These are phyloP conservation scores for Vireo griseus DNA, from an alignment of 2,797 vertebrate genomes.

Conservation along the genomic window DNA sequence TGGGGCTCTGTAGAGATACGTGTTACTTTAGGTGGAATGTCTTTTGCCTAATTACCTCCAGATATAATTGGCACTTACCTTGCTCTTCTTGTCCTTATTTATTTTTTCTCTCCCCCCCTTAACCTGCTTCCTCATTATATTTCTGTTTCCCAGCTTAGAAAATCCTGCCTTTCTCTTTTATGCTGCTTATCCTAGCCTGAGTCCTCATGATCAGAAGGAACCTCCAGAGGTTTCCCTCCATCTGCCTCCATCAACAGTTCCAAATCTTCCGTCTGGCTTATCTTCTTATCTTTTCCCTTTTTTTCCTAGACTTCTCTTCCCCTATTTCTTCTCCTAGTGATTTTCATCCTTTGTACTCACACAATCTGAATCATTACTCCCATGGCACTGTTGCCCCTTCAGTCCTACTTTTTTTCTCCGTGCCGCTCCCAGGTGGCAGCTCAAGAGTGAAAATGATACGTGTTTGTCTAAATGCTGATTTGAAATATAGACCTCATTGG, in stretches of 20 bases:
- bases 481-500: neutral
- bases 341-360: neutral
- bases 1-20: neutral
- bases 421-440: neutral
- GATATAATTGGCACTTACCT: neutral
- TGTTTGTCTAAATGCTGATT: neutral
- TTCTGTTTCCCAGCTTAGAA: neutral
- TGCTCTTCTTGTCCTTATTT: neutral
- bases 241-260: conserved; percentile 26
- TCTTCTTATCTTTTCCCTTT: neutral
- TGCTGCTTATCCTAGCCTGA: neutral
- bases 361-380: neutral
- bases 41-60: neutral
- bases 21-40: neutral
- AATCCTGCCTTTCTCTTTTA: conserved; percentile 11
- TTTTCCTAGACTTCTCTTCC: neutral
- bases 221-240: conserved; percentile 34
- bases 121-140: neutral
- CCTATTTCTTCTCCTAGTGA: neutral
- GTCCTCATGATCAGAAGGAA: neutral
- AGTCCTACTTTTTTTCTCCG: neutral
- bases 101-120: neutral
- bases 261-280: conserved; percentile 7
- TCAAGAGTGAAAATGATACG: neutral
- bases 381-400: neutral